Evolutionary conservation across 2,888 invertebrate genomes (phyloP), one percentile per base, ranked within the genome.

Genomic region (Steinernema scapterisci): DNA sequence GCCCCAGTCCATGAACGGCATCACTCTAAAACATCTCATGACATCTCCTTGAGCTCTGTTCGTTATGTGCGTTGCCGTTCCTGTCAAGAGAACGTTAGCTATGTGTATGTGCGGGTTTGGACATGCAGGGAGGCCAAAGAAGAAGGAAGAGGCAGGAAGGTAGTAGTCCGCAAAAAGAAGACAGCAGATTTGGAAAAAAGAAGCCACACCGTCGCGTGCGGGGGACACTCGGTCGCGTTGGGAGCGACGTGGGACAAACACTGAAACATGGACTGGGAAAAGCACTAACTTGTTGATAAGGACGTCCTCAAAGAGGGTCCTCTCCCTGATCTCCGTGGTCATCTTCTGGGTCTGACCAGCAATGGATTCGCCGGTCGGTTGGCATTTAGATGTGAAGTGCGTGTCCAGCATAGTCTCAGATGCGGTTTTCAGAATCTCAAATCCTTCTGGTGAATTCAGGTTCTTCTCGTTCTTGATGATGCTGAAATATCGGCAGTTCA

Each of bases 191-290:
- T n/a, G n/a, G n/a, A n/a, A 16, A 16, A 21, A 13, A 63, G 63
- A 63, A 63, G 63, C 63, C 63, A 63, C 63, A 63, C 63, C 63
- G 63, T 63, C 31, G 63, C 63, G 63, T 63, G 63, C 63, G 27
- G 23, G 23, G 63, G 31, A 63, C 31, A 38, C 9, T 38, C 13
- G 48, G 19, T 19, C 7, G 63, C 63, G 63, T 63, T 16, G 16
- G 9, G 27, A 63, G 63, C 63, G 63, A 63, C 63, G 63, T 63
- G 63, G 31, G 31, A 63, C 63, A 63, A 63, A 31, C 63, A 63
- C 25, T 63, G 19, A 63, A 31, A 31, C 31, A 27, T 11, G 31
- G 9, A 63, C 27, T 6, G 21, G 13, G 13, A 13, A 31, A 21
- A 31, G 31, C 27, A 63, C 63, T 63, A 63, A 63, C 63, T 63